Percentiles rank a stretch among this genome's conserved stretches.
Conservation (phyloP, 2,113 vertebrate species). For the Oriolus oriolus region DNA sequence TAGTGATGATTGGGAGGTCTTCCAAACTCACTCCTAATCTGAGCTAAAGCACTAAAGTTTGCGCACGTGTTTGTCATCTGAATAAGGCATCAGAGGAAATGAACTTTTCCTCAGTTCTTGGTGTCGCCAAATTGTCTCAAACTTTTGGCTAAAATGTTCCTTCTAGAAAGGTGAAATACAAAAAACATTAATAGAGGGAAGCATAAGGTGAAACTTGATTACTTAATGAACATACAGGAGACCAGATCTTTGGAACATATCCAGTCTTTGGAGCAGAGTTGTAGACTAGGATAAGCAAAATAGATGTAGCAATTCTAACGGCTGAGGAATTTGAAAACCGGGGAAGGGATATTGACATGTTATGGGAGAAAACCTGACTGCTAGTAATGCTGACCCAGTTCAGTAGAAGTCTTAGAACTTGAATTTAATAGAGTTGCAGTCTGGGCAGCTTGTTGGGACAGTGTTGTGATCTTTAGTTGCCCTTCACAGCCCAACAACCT, state of each 20-base stretch:
- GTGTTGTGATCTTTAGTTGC: background rate
- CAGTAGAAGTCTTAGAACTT: background rate
- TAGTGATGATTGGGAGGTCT: background rate
- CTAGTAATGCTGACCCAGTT: background rate
- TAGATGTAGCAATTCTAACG: background rate
- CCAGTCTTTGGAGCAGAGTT: background rate
- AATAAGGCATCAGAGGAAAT: background rate
- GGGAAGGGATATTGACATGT: background rate
- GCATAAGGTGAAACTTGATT: background rate
- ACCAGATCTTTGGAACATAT: background rate
- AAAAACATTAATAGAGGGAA: background rate
- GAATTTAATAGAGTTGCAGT: background rate
- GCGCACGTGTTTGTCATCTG: background rate
- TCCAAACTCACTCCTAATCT: background rate
- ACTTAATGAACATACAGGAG: background rate
- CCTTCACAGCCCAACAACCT: background rate
- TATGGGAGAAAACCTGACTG: background rate
- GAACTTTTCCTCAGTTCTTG: background rate
- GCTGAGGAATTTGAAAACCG: background rate
- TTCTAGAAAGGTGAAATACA: background rate
- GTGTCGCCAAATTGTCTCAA: background rate
- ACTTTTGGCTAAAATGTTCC: background rate
- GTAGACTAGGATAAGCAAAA: background rate
- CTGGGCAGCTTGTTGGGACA: background rate
- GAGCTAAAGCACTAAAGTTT: background rate